Conservation (phyloP, 2,888 invertebrate genomes). For the Neelides folsomi region DNA sequence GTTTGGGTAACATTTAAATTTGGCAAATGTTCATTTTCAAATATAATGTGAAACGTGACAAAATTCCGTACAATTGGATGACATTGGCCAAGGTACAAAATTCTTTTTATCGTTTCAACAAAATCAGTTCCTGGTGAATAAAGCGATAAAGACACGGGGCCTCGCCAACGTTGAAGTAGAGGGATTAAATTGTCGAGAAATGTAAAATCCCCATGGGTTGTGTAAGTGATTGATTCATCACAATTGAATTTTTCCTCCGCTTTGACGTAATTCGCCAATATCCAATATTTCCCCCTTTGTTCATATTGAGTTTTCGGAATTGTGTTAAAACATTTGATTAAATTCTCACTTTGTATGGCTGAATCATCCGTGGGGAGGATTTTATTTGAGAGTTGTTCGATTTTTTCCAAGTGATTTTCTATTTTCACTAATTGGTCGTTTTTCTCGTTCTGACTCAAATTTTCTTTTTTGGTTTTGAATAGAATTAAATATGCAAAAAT, state of each 20-base stretch:
- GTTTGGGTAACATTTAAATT: not conserved
- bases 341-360: too few species aligned
- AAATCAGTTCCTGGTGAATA: conserved; percentile 78
- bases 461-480: too few species aligned
- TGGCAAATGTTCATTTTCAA: conserved; percentile 43
- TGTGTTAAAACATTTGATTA: too few species aligned
- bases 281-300: too few species aligned
- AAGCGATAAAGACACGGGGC: conserved; percentile 72
- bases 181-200: conserved; percentile 79
- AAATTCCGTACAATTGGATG: conserved; percentile 57
- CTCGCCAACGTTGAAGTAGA: conserved; percentile 71
- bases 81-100: conserved; percentile 68
- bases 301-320: too few species aligned
- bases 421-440: too few species aligned
- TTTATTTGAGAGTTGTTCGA: too few species aligned
- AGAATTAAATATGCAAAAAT: too few species aligned
- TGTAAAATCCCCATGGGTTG: conserved; percentile 81
- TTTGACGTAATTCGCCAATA: conserved; percentile 14
- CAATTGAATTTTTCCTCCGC: conserved; percentile 43
- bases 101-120: conserved; percentile 59
- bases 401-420: too few species aligned
- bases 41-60: conserved; percentile 80
- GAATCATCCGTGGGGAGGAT: too few species aligned
- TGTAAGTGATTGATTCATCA: conserved; percentile 76
- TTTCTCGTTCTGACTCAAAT: too few species aligned